Conservation (phyloP, 1,140 invertebrate species). For the Hydropsyche tenuis region DNA sequence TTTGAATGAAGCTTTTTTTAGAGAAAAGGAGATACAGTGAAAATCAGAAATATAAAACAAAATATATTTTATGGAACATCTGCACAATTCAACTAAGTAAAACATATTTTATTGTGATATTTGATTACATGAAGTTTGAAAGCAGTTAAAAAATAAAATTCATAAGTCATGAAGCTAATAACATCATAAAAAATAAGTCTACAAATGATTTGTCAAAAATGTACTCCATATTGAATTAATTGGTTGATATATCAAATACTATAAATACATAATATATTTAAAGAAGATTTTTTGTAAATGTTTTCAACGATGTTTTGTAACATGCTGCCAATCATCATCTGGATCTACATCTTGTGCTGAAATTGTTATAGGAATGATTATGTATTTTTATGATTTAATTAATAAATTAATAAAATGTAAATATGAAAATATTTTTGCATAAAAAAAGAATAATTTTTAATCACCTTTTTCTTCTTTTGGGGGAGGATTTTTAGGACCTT, state of each 20-base stretch:
- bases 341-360: slow-evolving; percentile 6
- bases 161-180: no score
- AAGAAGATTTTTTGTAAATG: neutral
- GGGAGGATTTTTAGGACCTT: slow-evolving; percentile 42
- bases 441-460: neutral
- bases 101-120: no score
- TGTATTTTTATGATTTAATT: neutral
- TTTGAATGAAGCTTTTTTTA: neutral
- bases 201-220: no score
- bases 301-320: slow-evolving; percentile 24
- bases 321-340: slow-evolving; percentile 31
- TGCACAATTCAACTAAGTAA: no score
- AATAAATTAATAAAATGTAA: neutral
- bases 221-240: no score
- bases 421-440: neutral
- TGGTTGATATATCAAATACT: neutral
- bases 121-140: no score
- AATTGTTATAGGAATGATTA: slow-evolving; percentile 2
- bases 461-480: slow-evolving; percentile 47
- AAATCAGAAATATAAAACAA: no score
- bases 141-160: no score
- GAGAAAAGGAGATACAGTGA: no score
- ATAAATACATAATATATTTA: neutral
- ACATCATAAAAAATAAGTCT: no score
- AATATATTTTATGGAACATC: no score